phyloP scores from a whole-genome alignment of 92 coral and sea anemone genomes.

The Palythoa caribaeorum region DNA sequence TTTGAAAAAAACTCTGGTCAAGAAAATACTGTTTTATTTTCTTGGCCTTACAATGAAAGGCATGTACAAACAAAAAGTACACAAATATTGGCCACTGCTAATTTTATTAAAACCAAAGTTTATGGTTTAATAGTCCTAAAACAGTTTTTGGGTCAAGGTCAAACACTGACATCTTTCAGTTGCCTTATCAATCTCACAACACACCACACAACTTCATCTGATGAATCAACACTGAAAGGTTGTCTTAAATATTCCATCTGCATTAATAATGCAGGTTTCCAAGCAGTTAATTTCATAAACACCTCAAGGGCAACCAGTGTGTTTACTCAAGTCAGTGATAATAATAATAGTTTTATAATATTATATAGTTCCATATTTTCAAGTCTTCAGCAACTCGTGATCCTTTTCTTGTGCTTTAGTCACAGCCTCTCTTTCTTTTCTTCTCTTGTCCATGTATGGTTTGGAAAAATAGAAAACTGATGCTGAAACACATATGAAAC shows the following conservation, averaged over 20 bases:
- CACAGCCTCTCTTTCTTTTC: slow-evolving; percentile 80
- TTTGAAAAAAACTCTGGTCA: too few relatives aligned
- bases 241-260: background rate
- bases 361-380: background rate
- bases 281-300: background rate
- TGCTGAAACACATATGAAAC: slow-evolving; percentile 81
- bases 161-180: too few relatives aligned
- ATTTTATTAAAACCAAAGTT: too few relatives aligned
- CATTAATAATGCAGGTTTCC: background rate
- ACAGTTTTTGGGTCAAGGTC: too few relatives aligned
- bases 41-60: too few relatives aligned
- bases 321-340: background rate
- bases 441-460: slow-evolving; percentile 88
- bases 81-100: too few relatives aligned
- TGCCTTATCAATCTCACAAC: background rate
- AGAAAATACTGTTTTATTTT: too few relatives aligned
- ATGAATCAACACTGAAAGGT: background rate
- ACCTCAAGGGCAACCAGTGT: background rate
- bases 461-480: slow-evolving; percentile 82
- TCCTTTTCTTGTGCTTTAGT: slow-evolving; percentile 38
- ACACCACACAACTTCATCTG: background rate
- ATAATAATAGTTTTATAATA: background rate
- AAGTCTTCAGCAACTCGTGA: slow-evolving; percentile 54
- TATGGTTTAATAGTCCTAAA: too few relatives aligned
- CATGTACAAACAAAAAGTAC: too few relatives aligned